A percentile compares a stretch with the other conserved stretches of the same genome.
Conservation (phyloP, 2,888 invertebrate genomes). For the Trachelus troglodyta region DNA sequence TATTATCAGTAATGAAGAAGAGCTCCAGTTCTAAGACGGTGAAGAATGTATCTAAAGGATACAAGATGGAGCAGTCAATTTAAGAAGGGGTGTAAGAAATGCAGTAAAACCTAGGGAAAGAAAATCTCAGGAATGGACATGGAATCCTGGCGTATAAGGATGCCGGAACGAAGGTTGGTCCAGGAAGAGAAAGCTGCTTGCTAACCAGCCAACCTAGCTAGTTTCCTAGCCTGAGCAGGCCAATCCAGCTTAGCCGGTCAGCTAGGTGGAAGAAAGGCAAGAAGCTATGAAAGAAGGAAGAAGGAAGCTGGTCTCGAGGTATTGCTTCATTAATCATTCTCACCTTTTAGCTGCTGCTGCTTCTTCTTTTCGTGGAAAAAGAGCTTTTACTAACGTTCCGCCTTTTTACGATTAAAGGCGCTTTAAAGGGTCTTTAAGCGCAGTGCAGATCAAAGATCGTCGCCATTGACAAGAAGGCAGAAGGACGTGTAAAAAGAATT, state of each 20-base stretch:
- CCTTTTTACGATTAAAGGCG: background rate
- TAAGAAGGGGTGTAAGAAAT: background rate
- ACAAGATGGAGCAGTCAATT: background rate
- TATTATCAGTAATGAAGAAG: background rate
- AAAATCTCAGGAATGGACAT: background rate
- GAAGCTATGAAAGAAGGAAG: background rate
- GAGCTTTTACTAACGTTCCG: constrained; percentile 28
- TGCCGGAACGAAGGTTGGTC: background rate
- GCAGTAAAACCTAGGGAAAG: background rate
- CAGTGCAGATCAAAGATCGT: background rate
- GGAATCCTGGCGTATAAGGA: background rate
- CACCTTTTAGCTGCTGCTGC: constrained; percentile 30
- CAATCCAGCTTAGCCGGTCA: background rate
- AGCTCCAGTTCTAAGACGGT: background rate
- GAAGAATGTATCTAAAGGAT: background rate
- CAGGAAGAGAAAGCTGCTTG: background rate
- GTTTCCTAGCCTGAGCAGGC: background rate
- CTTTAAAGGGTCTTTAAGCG: background rate
- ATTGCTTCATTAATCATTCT: constrained; percentile 38
- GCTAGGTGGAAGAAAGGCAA: background rate
- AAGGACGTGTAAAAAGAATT: background rate
- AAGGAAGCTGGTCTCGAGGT: constrained; percentile 28
- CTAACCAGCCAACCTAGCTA: background rate
- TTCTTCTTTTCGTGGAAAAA: constrained; percentile 24
- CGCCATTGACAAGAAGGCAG: background rate